Evolutionary conservation across 2,888 invertebrate genomes (phyloP).

Genomic region (Volucella zonaria): DNA sequence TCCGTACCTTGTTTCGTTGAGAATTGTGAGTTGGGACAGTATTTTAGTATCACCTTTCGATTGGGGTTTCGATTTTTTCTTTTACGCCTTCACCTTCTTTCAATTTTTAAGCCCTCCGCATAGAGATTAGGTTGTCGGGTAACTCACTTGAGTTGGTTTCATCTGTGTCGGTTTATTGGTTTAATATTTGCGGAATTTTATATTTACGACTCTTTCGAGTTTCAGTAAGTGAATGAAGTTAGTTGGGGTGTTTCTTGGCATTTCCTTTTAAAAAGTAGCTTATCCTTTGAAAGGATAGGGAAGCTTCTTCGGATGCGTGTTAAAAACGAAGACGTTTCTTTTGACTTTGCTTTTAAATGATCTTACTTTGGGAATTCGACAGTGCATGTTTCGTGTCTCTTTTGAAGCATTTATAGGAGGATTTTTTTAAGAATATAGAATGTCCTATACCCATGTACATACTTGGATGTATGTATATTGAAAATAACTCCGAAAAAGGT

Average conservation of each 20-base stretch:
- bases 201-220: slow-evolving; percentile 47
- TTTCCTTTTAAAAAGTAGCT: too few species aligned
- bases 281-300: too few species aligned
- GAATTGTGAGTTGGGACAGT: neutral
- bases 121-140: slow-evolving; percentile 2
- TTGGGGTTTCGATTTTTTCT: slow-evolving; percentile 1
- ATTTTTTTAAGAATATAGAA: too few species aligned
- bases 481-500: too few species aligned
- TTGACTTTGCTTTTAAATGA: too few species aligned
- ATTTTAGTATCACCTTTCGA: slow-evolving; percentile 42
- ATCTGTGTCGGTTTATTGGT: slow-evolving; percentile 49
- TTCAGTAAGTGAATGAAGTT: slow-evolving; percentile 20
- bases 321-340: too few species aligned
- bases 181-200: slow-evolving; percentile 53
- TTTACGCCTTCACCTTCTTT: neutral
- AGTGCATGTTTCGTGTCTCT: too few species aligned
- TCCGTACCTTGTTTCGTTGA: neutral
- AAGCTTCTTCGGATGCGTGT: too few species aligned
- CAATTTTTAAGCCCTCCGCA: slow-evolving; percentile 15
- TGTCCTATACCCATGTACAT: too few species aligned
- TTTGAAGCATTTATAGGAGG: too few species aligned
- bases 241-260: neutral
- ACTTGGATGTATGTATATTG: too few species aligned
- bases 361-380: too few species aligned
- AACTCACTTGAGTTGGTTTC: slow-evolving; percentile 32